Conservation (phyloP, 1,140 invertebrate genomes). For the Megalonaias nervosa region DNA sequence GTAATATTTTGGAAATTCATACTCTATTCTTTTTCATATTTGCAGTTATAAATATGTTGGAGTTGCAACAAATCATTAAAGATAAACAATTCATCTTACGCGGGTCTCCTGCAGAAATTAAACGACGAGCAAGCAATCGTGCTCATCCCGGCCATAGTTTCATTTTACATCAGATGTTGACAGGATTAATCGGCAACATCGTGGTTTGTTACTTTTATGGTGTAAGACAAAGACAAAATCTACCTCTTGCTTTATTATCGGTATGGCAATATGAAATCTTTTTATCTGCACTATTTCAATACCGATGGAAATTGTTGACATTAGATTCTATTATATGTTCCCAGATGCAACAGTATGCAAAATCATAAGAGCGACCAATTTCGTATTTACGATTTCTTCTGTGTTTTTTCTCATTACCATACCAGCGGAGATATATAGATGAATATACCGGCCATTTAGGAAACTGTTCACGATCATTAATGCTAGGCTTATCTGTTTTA, state of each 20-base stretch:
- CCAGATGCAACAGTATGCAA: conserved; percentile 34
- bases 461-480: conserved; percentile 24
- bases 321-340: conserved; percentile 43
- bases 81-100: no score
- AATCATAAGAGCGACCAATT: conserved; percentile 33
- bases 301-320: conserved; percentile 50
- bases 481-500: conserved; percentile 17
- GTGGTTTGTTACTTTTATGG: conserved; percentile 42
- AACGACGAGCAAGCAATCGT: conserved; percentile 34
- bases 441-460: conserved; percentile 45
- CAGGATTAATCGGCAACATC: conserved; percentile 33
- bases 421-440: conserved; percentile 42
- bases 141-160: conserved; percentile 33
- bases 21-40: no score
- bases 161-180: conserved; percentile 31
- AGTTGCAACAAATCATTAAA: no score
- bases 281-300: conserved; percentile 41
- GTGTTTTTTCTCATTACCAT: conserved; percentile 42
- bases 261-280: conserved; percentile 47
- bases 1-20: no score
- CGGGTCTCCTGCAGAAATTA: no score
- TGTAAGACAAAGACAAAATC: conserved; percentile 15
- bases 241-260: conserved; percentile 41
- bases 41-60: no score
- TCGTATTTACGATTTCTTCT: conserved; percentile 36